Percentiles rank a stretch among this genome's conserved stretches.
These are phyloP conservation scores for Bombus waltoni DNA, from an alignment of 1,140 invertebrate genomes.

Conservation along the genomic window DNA sequence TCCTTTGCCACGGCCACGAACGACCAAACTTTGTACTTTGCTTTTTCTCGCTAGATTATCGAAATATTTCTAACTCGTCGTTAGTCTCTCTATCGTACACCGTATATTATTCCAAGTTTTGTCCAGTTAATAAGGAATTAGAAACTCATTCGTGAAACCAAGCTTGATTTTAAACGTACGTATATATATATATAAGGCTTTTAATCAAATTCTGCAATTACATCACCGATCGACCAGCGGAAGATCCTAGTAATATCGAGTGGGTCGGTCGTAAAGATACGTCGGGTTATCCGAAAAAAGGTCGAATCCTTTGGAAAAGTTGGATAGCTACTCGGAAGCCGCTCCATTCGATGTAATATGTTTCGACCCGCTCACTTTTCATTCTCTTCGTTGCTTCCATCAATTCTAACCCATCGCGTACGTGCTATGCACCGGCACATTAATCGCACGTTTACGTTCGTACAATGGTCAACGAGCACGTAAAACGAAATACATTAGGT, in stretches of 20 bases:
- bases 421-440: background rate
- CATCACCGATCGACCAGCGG: too few species aligned
- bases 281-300: background rate
- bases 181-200: too few species aligned
- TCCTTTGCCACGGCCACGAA: background rate
- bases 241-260: background rate
- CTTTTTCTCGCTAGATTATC: background rate
- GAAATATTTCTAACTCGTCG: too few species aligned
- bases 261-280: too few species aligned
- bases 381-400: background rate
- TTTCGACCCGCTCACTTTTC: background rate
- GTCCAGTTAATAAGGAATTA: too few species aligned
- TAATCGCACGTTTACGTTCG: slow-evolving; percentile 15
- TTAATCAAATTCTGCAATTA: background rate
- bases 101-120: too few species aligned
- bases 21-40: background rate
- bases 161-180: background rate
- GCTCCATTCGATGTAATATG: background rate
- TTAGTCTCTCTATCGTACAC: too few species aligned
- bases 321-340: background rate
- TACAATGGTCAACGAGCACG: background rate
- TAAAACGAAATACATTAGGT: too few species aligned
- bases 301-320: slow-evolving; percentile 2
- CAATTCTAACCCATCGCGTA: background rate
- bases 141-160: too few species aligned